Evolutionary conservation across 1,140 invertebrate genomes (phyloP).

Genomic region (Wiebesia pumilae): DNA sequence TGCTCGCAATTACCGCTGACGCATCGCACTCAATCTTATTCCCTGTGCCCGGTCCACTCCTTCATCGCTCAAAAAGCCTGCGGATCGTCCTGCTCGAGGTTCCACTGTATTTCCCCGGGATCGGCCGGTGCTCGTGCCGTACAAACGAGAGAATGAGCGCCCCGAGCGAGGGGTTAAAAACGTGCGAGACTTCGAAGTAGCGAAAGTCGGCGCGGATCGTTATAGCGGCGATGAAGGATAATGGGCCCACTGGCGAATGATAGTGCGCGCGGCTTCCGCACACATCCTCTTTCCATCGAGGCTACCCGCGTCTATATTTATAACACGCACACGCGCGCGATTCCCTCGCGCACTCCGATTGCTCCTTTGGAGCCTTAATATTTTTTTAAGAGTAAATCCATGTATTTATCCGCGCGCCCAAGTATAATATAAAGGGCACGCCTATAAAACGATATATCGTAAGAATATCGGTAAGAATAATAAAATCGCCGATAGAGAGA

Average conservation of each 20-base stretch:
- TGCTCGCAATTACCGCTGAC: background rate
- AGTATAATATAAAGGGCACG: constrained; percentile 25
- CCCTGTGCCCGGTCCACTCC: background rate
- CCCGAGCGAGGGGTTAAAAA: constrained; percentile 31
- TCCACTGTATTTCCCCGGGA: background rate
- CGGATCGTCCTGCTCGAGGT: background rate
- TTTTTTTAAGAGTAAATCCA: constrained; percentile 44
- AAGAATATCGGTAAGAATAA: constrained; percentile 54
- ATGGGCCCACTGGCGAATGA: constrained; percentile 63
- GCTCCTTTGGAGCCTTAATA: constrained; percentile 20
- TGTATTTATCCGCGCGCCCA: constrained; percentile 36
- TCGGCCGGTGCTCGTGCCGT: background rate
- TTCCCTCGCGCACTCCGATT: background rate
- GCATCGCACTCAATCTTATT: background rate
- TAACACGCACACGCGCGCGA: constrained; percentile 31
- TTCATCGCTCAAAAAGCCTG: background rate
- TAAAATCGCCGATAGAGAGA: constrained; percentile 50
- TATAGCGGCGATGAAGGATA: constrained; percentile 58
- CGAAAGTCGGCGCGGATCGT: constrained; percentile 11
- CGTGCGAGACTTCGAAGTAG: constrained; percentile 34
- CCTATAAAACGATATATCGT: constrained; percentile 35
- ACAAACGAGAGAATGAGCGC: constrained; percentile 22
- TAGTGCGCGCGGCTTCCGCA: constrained; percentile 59
- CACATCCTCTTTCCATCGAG: constrained; percentile 33
- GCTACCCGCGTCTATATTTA: constrained; percentile 9